Percentiles rank a stretch among this genome's conserved stretches.
These are phyloP conservation scores for Cephus pulcher DNA, from an alignment of 2,888 invertebrate species.

Conservation along the genomic window DNA sequence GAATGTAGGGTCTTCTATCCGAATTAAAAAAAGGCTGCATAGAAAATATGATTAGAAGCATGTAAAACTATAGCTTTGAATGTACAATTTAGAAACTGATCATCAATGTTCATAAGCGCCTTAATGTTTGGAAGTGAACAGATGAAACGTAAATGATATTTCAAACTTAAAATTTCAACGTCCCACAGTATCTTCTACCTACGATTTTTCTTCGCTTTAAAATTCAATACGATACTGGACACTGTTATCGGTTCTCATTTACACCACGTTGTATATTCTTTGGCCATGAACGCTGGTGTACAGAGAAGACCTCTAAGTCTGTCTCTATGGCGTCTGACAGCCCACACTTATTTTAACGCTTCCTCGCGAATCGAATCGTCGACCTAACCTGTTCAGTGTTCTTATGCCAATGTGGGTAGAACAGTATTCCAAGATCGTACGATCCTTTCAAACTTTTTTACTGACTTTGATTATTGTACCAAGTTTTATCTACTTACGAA, in stretches of 20 bases:
- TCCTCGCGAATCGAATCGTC: conserved; percentile 5
- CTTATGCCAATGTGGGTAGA: conserved; percentile 1
- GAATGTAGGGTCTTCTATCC: background rate
- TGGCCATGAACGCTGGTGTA: background rate
- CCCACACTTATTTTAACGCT: conserved; percentile 1
- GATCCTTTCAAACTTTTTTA: background rate
- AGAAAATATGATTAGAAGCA: background rate
- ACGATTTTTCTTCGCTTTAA: background rate
- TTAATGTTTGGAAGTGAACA: background rate
- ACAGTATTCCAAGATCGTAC: background rate
- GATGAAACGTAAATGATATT: background rate
- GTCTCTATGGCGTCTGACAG: background rate
- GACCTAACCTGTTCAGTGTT: background rate
- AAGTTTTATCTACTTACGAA: background rate
- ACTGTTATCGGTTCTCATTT: background rate
- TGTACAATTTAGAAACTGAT: background rate
- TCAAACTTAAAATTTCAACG: background rate
- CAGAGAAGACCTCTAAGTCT: background rate
- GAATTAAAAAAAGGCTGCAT: background rate
- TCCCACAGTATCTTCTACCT: background rate
- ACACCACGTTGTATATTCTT: background rate
- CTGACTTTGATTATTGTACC: background rate
- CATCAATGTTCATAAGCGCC: background rate
- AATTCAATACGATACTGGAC: background rate
- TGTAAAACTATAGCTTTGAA: background rate